Conservation (phyloP, 2,888 invertebrate genomes). For the Alloscopus bannaensis region DNA sequence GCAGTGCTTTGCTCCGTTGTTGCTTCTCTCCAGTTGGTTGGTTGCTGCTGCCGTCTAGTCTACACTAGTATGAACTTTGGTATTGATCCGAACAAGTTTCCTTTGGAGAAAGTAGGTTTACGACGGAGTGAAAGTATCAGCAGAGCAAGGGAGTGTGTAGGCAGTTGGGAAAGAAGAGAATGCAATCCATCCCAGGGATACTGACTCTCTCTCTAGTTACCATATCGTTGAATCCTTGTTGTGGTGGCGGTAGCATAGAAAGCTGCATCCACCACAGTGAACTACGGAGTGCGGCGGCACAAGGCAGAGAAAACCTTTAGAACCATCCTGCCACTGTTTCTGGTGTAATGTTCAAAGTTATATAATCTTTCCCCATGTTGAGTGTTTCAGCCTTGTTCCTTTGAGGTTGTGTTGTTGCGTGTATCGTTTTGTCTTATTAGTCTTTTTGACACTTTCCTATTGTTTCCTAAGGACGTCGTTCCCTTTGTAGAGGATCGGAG, state of each 20-base stretch:
- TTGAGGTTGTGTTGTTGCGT: too few species aligned
- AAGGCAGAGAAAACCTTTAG: conserved; percentile 30
- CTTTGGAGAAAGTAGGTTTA: conserved; percentile 62
- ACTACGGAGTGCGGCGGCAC: conserved; percentile 33
- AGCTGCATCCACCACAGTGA: too few species aligned
- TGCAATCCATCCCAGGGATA: conserved; percentile 25
- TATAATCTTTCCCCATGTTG: too few species aligned
- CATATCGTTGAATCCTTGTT: conserved; percentile 23
- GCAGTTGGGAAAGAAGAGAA: conserved; percentile 39
- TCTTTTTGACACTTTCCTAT: too few species aligned
- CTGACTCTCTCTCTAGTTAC: not conserved
- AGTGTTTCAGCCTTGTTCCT: too few species aligned
- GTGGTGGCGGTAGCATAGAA: conserved; percentile 41
- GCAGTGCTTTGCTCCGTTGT: conserved; percentile 13
- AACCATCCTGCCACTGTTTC: too few species aligned
- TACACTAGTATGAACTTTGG: conserved; percentile 55
- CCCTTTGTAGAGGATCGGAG: too few species aligned
- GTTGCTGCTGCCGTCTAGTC: conserved; percentile 46
- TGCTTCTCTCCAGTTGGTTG: conserved; percentile 19
- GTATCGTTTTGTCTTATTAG: not conserved
- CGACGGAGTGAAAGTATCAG: conserved; percentile 53
- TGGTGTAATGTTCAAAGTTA: too few species aligned
- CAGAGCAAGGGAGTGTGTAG: conserved; percentile 24
- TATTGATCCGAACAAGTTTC: conserved; percentile 64
- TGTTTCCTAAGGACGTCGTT: too few species aligned